phyloP scores from a whole-genome alignment of 1,140 invertebrate genomes.

The Cylas formicarius region DNA sequence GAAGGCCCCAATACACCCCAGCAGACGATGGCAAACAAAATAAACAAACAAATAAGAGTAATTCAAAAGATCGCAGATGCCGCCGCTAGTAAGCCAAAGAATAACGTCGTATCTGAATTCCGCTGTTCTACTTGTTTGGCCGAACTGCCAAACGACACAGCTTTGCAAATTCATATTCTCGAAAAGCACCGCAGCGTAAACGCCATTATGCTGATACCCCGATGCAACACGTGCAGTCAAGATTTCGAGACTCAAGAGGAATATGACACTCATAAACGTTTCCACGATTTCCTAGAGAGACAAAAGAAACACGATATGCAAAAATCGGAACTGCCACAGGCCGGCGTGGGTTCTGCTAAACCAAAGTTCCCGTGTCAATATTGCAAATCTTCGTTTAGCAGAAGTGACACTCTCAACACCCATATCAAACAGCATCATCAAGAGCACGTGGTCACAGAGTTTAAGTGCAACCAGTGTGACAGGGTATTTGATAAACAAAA shows the following conservation, averaged over 20 bases:
- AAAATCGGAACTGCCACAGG: conserved; percentile 1
- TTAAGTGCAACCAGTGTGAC: conserved; percentile 31
- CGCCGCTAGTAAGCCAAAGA: conserved; percentile 15
- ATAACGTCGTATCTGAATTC: conserved; percentile 12
- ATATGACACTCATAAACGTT: conserved; percentile 33
- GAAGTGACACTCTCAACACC: conserved; percentile 26
- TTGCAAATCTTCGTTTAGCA: conserved; percentile 30
- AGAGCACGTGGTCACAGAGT: conserved; percentile 22
- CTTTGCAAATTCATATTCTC: conserved; percentile 35
- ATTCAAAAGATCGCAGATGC: conserved; percentile 10
- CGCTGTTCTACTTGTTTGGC: conserved; percentile 28
- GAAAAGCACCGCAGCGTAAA: conserved; percentile 34
- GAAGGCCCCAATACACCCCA: conserved; percentile 10
- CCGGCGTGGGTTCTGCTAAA: conserved; percentile 2
- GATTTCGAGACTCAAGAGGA: conserved; percentile 32
- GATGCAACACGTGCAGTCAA: conserved; percentile 33
- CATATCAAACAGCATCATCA: conserved; percentile 30
- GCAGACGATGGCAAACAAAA: conserved; percentile 6
- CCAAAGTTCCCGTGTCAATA: conserved; percentile 26
- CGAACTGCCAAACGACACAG: conserved; percentile 32
- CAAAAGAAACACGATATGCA: conserved; percentile 23
- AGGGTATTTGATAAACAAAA: conserved; percentile 35
- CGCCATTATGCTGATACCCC: conserved; percentile 26
- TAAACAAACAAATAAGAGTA: conserved; percentile 11
- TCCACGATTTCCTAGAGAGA: conserved; percentile 31